Percentiles rank a stretch among this genome's conserved stretches.
Conservation (phyloP, 2,888 invertebrate genomes). For the Pinctada fucata region DNA sequence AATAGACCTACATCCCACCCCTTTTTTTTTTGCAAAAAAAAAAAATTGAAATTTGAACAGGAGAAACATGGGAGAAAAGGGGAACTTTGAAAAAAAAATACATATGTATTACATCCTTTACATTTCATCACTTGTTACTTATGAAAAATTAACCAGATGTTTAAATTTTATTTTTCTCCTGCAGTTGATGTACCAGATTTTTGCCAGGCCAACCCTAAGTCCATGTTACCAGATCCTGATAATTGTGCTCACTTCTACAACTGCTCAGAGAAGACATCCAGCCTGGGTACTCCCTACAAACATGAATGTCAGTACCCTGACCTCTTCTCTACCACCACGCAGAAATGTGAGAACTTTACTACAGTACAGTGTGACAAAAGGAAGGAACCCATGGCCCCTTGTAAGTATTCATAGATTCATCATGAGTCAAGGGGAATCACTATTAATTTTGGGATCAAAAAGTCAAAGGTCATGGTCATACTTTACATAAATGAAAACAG, state of each 20-base stretch:
- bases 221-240: constrained; percentile 38
- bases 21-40: no score
- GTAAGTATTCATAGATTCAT: constrained; percentile 52
- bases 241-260: constrained; percentile 52
- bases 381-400: constrained; percentile 52
- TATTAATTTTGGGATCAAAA: no score
- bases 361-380: constrained; percentile 47
- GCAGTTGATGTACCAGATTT: constrained; percentile 47
- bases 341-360: constrained; percentile 47
- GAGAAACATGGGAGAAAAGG: no score
- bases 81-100: no score
- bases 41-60: no score
- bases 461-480: no score
- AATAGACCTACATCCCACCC: no score
- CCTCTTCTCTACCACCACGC: constrained; percentile 42
- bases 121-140: no score
- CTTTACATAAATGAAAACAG: no score
- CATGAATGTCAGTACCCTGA: constrained; percentile 52
- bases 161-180: background rate
- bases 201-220: constrained; percentile 46
- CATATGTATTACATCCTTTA: no score
- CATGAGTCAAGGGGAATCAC: constrained; percentile 25
- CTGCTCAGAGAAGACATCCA: constrained; percentile 33
- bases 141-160: no score
- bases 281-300: background rate